These are phyloP conservation scores for Podarcis cretensis DNA, from an alignment of 2,113 vertebrate species.

Conservation along the genomic window DNA sequence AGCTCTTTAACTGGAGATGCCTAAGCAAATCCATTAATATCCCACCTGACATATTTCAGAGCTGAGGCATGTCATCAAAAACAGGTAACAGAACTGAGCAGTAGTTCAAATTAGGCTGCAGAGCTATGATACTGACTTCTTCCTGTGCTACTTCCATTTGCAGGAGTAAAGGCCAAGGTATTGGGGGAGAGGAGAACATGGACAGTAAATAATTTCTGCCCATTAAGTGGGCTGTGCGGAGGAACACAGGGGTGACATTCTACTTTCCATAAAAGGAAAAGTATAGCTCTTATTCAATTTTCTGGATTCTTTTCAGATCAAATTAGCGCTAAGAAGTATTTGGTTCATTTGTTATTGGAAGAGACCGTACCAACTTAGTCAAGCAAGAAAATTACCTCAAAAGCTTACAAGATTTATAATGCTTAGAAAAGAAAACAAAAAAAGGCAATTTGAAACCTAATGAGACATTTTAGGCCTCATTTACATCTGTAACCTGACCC, in stretches of 20 bases:
- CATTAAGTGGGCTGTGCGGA: not conserved
- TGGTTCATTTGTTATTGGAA: conserved; percentile 78
- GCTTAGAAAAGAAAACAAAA: conserved; percentile 73
- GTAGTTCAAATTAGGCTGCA: not conserved
- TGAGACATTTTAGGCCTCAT: conserved; percentile 84
- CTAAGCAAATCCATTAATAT: not conserved
- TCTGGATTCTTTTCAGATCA: conserved; percentile 57
- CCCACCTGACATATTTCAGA: not conserved
- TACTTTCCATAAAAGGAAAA: conserved; percentile 53
- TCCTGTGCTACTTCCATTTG: not conserved
- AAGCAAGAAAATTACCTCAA: conserved; percentile 81
- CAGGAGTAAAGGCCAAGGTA: not conserved
- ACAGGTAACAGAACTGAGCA: not conserved
- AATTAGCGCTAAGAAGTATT: conserved; percentile 69
- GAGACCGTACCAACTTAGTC: conserved; percentile 74
- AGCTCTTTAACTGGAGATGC: not conserved
- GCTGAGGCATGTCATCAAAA: not conserved
- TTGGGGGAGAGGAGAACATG: not conserved
- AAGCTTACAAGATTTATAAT: conserved; percentile 81
- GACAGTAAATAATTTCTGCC: not conserved
- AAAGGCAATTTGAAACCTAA: conserved; percentile 82
- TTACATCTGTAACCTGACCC: conserved; percentile 81
- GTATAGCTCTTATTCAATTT: conserved; percentile 46
- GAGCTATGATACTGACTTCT: not conserved
- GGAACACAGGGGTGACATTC: not conserved